phyloP scores from a whole-genome alignment of 2,888 invertebrate genomes.

The Dinocampus coccinellae region DNA sequence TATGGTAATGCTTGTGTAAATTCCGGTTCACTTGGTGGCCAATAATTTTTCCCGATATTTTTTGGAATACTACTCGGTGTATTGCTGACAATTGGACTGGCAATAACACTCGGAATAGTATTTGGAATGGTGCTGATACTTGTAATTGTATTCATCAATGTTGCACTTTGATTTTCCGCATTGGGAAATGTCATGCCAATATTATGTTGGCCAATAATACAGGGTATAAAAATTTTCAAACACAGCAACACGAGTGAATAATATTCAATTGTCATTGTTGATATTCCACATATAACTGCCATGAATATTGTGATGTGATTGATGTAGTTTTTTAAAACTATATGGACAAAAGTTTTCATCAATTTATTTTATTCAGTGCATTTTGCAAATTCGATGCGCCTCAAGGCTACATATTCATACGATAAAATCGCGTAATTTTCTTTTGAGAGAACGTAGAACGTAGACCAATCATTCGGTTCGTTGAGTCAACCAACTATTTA shows the following conservation, averaged over 20 bases:
- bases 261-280: constrained; percentile 8
- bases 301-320: neutral
- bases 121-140: neutral
- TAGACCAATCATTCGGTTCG: constrained; percentile 58
- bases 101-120: neutral
- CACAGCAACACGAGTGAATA: constrained; percentile 17
- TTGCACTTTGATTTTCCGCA: constrained; percentile 38
- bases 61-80: constrained; percentile 25
- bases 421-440: constrained; percentile 43
- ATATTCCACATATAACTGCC: constrained; percentile 23
- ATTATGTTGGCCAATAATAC: constrained; percentile 26
- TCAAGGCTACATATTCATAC: constrained; percentile 28
- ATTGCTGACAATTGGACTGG: constrained; percentile 13
- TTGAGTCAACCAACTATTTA: constrained; percentile 41
- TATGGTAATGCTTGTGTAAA: constrained; percentile 37
- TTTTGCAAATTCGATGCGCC: constrained; percentile 38
- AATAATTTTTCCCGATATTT: constrained; percentile 41
- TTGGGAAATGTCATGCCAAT: constrained; percentile 26
- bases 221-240: constrained; percentile 18
- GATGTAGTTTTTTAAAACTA: constrained; percentile 21
- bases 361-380: constrained; percentile 25
- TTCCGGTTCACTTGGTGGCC: constrained; percentile 44
- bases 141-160: neutral
- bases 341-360: neutral
- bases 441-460: constrained; percentile 28